Conservation (phyloP, 1,140 invertebrate species). For the Brachionus paranguensis region DNA sequence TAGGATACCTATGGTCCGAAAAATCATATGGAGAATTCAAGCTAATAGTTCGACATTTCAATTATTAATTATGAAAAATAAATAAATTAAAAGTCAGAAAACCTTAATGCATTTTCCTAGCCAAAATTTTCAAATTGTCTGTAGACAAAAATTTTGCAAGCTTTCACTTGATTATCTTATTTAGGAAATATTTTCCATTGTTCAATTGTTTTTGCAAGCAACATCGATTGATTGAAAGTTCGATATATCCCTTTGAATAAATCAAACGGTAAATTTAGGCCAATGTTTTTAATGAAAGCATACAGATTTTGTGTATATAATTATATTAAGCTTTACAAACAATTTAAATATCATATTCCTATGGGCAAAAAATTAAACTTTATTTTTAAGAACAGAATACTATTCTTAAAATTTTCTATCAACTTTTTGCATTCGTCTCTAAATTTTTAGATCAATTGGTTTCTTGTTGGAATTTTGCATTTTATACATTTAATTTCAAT, state of each 20-base stretch:
- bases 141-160: neutral
- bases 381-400: neutral
- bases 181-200: neutral
- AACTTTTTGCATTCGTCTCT: neutral
- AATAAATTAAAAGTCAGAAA: neutral
- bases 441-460: neutral
- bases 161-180: neutral
- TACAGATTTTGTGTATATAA: neutral
- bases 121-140: neutral
- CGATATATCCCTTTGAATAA: conserved; percentile 8
- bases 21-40: neutral
- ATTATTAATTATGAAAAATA: neutral
- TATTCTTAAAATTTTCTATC: neutral
- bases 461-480: neutral
- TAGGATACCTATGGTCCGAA: neutral
- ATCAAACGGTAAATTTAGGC: conserved; percentile 35
- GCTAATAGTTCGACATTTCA: neutral
- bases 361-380: neutral
- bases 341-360: conserved; percentile 30
- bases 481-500: neutral
- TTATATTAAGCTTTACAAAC: conserved; percentile 20
- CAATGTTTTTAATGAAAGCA: neutral
- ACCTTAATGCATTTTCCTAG: neutral
- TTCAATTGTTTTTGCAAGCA: neutral
- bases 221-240: conserved; percentile 21